Percentiles rank a stretch among this genome's conserved stretches.
Evolutionary conservation across 1,140 invertebrate species (phyloP).

Genomic region (Bombus pascuorum): DNA sequence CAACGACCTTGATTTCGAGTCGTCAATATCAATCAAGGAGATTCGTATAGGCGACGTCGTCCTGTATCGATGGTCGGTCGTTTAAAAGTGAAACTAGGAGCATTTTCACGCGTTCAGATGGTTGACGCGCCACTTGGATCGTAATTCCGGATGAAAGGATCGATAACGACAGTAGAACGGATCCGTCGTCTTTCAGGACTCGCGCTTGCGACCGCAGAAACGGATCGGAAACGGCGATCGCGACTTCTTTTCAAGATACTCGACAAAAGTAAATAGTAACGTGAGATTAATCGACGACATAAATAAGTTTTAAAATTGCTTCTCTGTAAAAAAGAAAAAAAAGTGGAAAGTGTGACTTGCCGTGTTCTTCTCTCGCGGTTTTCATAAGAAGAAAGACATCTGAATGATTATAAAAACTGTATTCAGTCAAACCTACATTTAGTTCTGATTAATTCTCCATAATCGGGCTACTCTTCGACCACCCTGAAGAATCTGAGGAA

Average conservation of each 20-base stretch:
- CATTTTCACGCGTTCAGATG: background rate
- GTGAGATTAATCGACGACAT: no score
- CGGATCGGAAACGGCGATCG: background rate
- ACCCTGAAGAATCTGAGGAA: background rate
- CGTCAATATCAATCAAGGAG: background rate
- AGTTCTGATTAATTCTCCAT: background rate
- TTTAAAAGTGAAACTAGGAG: conserved; percentile 25
- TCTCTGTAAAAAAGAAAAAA: background rate
- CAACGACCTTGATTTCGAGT: conserved; percentile 8
- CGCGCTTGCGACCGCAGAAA: background rate
- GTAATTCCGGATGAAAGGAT: background rate
- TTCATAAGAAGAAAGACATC: background rate
- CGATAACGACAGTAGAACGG: background rate
- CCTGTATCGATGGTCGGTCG: background rate
- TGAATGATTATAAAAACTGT: background rate
- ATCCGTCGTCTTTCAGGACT: no score
- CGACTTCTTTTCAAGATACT: no score
- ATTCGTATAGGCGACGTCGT: background rate
- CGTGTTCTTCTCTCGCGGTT: background rate
- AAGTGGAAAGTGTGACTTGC: background rate
- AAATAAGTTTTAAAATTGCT: background rate
- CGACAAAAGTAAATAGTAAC: no score
- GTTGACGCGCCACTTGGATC: background rate
- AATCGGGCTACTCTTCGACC: background rate
- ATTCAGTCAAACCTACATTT: background rate